Conservation (phyloP, 2,113 vertebrate species). For the Calidris pugnax region DNA sequence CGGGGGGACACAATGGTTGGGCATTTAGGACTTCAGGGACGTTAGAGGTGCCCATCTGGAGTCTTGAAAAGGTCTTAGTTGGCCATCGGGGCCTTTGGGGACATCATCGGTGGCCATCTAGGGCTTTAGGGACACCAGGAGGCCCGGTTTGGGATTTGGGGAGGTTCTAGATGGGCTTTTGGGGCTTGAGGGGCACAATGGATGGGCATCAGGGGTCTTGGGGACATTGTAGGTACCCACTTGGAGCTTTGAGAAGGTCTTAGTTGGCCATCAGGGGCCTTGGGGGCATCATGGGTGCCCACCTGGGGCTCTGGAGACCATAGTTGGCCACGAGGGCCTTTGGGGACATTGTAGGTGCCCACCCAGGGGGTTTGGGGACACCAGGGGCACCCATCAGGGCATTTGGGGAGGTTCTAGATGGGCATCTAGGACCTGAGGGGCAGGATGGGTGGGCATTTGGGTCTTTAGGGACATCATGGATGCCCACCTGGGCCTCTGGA, state of each 20-base stretch:
- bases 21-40: neutral
- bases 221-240: neutral
- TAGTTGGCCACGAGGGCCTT: too few species aligned
- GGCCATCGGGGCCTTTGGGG: neutral
- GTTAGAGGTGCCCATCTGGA: neutral
- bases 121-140: neutral
- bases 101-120: neutral
- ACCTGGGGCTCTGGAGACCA: neutral
- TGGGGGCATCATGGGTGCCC: neutral
- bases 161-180: neutral
- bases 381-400: too few species aligned
- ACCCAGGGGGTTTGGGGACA: neutral
- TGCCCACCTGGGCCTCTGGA: too few species aligned
- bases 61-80: neutral
- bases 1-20: neutral
- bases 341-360: neutral
- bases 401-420: too few species aligned
- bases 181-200: neutral
- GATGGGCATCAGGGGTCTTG: neutral
- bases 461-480: too few species aligned
- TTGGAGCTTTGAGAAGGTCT: neutral
- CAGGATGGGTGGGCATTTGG: too few species aligned
- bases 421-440: too few species aligned
- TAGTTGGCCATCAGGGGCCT: neutral
- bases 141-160: neutral